Conservation (phyloP, 2,888 invertebrate species). For the Acanthococcus lagerstroemiae region DNA sequence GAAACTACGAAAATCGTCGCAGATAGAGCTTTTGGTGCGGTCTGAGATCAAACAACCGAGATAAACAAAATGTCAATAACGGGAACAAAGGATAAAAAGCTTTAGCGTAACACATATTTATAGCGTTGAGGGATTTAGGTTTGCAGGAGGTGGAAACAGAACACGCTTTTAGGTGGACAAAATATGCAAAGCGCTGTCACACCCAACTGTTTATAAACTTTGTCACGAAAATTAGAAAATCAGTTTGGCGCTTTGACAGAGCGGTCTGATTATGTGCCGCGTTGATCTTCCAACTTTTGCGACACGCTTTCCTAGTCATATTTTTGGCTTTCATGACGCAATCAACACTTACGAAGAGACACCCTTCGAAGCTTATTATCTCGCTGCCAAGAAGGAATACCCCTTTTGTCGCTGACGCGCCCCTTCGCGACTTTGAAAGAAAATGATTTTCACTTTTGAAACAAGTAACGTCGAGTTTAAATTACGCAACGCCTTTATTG, state of each 20-base stretch:
- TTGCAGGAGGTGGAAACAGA: background rate
- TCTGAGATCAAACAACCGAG: conserved; percentile 21
- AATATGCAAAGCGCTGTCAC: conserved; percentile 27
- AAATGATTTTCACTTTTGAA: background rate
- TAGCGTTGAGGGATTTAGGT: conserved; percentile 20
- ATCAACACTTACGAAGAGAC: background rate
- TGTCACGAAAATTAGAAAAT: conserved; percentile 26
- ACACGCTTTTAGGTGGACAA: conserved; percentile 19
- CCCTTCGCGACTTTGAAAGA: background rate
- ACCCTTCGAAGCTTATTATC: background rate
- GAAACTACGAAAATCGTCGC: background rate
- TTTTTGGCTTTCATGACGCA: background rate
- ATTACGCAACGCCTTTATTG: too few relatives aligned
- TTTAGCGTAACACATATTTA: conserved; percentile 26
- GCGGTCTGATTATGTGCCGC: conserved; percentile 21
- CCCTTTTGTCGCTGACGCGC: background rate
- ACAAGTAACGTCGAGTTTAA: too few relatives aligned
- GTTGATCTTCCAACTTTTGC: conserved; percentile 16
- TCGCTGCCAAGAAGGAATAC: background rate
- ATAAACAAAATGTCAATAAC: conserved; percentile 25
- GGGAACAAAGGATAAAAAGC: conserved; percentile 26
- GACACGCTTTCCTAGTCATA: background rate
- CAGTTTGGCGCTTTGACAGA: conserved; percentile 27
- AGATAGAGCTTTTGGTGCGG: background rate
- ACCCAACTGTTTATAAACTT: conserved; percentile 26